phyloP scores from a whole-genome alignment of 2,797 vertebrate species.

The Semotilus atromaculatus region DNA sequence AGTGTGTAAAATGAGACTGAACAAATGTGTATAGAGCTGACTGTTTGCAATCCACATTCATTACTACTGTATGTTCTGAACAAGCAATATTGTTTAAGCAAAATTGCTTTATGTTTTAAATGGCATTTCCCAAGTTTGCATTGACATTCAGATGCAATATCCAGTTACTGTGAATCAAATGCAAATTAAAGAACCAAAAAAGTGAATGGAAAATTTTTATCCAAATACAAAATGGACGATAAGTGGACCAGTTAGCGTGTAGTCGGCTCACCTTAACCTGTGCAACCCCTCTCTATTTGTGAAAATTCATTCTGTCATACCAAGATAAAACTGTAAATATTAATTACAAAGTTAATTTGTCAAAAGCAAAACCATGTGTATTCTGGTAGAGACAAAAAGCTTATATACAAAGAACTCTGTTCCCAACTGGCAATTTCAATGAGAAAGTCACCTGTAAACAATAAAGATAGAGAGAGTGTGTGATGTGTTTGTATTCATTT shows the following conservation, averaged over 20 bases:
- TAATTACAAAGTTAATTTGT: slow-evolving; percentile 29
- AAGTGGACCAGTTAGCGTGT: not conserved
- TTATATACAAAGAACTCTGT: slow-evolving; percentile 77
- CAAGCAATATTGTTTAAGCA: slow-evolving; percentile 24
- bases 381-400: slow-evolving; percentile 68
- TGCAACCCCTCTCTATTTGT: not conserved
- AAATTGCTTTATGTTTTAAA: not conserved
- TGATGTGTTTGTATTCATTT: slow-evolving; percentile 78
- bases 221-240: not conserved
- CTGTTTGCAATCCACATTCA: slow-evolving; percentile 2
- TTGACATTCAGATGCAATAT: slow-evolving; percentile 38
- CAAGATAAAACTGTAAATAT: slow-evolving; percentile 9
- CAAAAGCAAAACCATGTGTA: slow-evolving; percentile 64
- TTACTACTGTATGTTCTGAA: slow-evolving; percentile 2
- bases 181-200: slow-evolving; percentile 31
- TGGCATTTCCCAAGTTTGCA: slow-evolving; percentile 21
- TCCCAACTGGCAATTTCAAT: slow-evolving; percentile 73
- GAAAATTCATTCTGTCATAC: not conserved
- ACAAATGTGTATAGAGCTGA: slow-evolving; percentile 9
- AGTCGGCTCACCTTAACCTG: slow-evolving; percentile 13
- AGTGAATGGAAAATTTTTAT: not conserved
- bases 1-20: slow-evolving; percentile 24
- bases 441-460: slow-evolving; percentile 93
- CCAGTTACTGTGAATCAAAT: slow-evolving; percentile 46
- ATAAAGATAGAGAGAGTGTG: slow-evolving; percentile 67